Base-by-base conservation (phyloP, 2,797 vertebrate species). In the Nannoperca obscura region DNA sequence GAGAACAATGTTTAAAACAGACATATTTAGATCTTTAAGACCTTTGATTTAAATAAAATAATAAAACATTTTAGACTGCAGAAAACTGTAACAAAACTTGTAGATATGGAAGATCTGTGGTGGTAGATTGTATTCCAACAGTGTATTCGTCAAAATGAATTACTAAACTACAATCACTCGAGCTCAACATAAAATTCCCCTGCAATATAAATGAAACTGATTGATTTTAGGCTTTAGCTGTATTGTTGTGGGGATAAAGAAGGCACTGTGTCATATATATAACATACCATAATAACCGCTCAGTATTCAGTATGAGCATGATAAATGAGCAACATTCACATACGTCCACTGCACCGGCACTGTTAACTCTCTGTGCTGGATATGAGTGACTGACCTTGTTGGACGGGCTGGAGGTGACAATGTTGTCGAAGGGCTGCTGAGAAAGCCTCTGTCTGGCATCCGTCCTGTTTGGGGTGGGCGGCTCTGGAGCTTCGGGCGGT, bases 401-500 rank as follows among this genome's bases (percentile, higher is more conserved):
- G 78, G 90, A 67, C 1, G 88, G 88, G 63, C 78, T 91, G 53
- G 85, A 79, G 19, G 84, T 49, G 74, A 65, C 11, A 17, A 71
- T n/a, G 59, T 61, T 65, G 64, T 94, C 92, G 24, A 82, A 64
- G 38, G 83, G 80, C 81, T 89, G 91, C 86, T 90, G 93, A 64
- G 90, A 86, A 20, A 78, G 73, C 74, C 69, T 92, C 70, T 81
- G 92, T n/a, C 84, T 59, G 68, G 71, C 81, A 4, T 89, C 93
- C 1, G 90, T 87, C 81, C 88, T 90, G 55, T 80, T 86, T 4
- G 81, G 89, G 71, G 91, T 76, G n/a, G 84, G 94, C 52, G 93
- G 93, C 1, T 95, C 96, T 27, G 93, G 91, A 68, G 70, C 54
- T 86, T 82, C 60, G 81, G 44, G 14, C 0, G 58, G 53, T 49